Evolutionary conservation across 2,797 vertebrate genomes (phyloP).

Genomic region (Momotus momota): DNA sequence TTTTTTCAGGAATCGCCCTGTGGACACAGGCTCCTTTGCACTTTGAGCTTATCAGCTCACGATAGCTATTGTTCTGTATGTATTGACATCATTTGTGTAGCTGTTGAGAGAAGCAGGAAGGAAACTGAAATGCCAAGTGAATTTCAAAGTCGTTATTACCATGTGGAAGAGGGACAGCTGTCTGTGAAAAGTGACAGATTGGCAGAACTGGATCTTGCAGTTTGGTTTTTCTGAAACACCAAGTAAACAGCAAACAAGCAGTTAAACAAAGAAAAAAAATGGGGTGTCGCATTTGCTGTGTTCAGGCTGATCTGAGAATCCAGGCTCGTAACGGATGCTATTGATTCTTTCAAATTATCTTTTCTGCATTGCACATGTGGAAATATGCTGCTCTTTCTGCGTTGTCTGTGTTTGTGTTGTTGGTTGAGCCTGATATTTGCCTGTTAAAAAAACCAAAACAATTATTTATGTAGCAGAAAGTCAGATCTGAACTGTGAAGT

Average conservation of each 20-base stretch:
- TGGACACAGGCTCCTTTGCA: neutral
- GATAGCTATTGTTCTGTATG: neutral
- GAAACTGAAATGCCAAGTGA: conserved; percentile 45
- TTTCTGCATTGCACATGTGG: neutral
- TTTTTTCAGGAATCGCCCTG: neutral
- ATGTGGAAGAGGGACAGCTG: conserved; percentile 6
- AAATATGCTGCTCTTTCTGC: neutral
- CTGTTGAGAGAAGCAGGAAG: conserved; percentile 68
- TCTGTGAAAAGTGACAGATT: conserved; percentile 27
- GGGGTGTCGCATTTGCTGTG: neutral
- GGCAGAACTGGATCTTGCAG: neutral
- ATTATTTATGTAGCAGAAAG: neutral
- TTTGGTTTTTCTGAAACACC: neutral
- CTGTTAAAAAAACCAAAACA: neutral
- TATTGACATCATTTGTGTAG: conserved; percentile 57
- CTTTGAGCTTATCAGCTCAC: conserved; percentile 16
- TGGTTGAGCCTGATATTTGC: neutral
- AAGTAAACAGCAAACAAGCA: conserved; percentile 3
- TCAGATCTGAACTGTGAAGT: neutral
- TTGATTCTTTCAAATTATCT: neutral
- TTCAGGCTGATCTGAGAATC: neutral
- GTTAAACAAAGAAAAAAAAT: neutral
- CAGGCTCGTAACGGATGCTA: neutral
- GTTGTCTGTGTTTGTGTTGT: neutral
- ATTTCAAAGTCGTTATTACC: conserved; percentile 33